phyloP scores from a whole-genome alignment of 2,113 vertebrate species.

The Peromyscus californicus region DNA sequence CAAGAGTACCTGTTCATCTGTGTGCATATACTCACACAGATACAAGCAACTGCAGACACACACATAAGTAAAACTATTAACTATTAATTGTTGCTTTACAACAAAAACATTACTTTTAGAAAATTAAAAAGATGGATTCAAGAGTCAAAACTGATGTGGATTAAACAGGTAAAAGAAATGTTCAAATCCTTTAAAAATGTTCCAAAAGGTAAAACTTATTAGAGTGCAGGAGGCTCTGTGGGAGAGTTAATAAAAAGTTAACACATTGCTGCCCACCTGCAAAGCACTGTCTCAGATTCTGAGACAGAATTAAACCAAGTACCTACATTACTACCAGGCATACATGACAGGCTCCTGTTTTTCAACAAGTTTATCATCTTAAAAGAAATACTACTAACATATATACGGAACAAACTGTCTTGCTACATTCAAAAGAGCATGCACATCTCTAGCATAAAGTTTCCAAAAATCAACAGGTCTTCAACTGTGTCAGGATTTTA shows the following conservation, averaged over 20 bases:
- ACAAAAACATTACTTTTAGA: slow-evolving; percentile 56
- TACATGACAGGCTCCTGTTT: background rate
- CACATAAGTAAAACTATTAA: background rate
- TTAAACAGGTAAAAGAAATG: background rate
- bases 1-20: background rate
- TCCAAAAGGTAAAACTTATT: background rate
- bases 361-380: slow-evolving; percentile 1
- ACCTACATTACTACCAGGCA: background rate
- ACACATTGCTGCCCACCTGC: background rate
- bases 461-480: slow-evolving; percentile 44
- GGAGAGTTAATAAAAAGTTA: slow-evolving; percentile 47
- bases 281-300: background rate
- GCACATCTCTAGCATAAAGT: slow-evolving; percentile 23
- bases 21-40: background rate
- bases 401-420: background rate
- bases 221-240: background rate
- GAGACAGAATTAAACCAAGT: slow-evolving; percentile 25
- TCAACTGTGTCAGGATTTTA: slow-evolving; percentile 22
- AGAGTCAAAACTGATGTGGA: background rate
- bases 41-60: background rate
- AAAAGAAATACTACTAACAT: background rate
- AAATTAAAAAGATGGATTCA: slow-evolving; percentile 6
- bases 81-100: background rate
- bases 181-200: slow-evolving; percentile 26
- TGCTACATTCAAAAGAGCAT: background rate